Base-by-base conservation (phyloP, 2,888 invertebrate species). In the Mythimna loreyi region DNA sequence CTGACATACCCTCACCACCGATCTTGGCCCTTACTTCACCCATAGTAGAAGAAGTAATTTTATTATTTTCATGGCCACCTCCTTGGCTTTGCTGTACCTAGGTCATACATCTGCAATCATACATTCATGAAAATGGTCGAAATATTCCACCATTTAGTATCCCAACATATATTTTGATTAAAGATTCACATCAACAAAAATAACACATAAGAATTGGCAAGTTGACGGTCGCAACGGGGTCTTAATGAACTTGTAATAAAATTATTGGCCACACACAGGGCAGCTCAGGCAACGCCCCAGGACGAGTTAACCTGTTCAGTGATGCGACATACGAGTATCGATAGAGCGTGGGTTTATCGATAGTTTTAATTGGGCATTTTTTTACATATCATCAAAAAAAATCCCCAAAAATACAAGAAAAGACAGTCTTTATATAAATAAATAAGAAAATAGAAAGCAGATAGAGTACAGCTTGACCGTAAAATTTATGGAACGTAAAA, bases 221-320 rank as follows among this genome's bases (percentile, higher is more conserved):
- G 86, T 88, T 88, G 87, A 89, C 86, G 87, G 80, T 87, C 91
- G 87, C 91, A 90, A 90, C 88, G 87, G 89, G 89, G 88, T 93
- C 93, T 92, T 95, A 95, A 95, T 95, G 94, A 95, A 95, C 92
- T 93, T 92, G 94, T 95, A 95, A 95, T 95, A 94, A 94, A 95
- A 94, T 95, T 95, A 96, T 95, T 96, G 94, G 94, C 94, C 93
- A 93, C 94, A 94, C 92, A 94, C 92, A 91, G 94, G 90, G 94
- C 91, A 90, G 90, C 88, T 86, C 89, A 92, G 92, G 91, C 93
- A 91, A 93, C 94, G 94, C 94, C 95, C 94, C 90, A 89, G 87
- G 91, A 91, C 90, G 92, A 93, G 92, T 94, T 94, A 93, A 94
- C 94, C 89, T 91, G 87, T 66, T 36, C 86, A 94, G 92, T 82